phyloP scores from a whole-genome alignment of 2,797 vertebrate genomes.

The Selene dorsalis region DNA sequence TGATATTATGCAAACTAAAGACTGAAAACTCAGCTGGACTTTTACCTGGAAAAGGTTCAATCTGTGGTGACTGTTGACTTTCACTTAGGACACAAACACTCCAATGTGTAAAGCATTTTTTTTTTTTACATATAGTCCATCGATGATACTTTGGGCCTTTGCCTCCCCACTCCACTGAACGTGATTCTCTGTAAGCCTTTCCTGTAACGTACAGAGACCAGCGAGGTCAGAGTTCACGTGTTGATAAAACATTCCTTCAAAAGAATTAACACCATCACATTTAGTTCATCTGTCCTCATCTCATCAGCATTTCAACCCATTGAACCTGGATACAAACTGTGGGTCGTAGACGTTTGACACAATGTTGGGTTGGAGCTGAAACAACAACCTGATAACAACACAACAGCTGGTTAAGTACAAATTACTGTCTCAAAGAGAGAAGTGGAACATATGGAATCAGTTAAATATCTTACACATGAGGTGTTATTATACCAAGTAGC shows the following conservation, averaged over 20 bases:
- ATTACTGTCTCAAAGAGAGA: too few relatives aligned
- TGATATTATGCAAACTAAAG: slow-evolving; percentile 83
- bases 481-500: neutral
- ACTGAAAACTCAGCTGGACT: slow-evolving; percentile 58
- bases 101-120: slow-evolving; percentile 70
- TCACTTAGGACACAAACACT: slow-evolving; percentile 52
- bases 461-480: neutral
- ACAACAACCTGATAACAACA: neutral
- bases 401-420: too few relatives aligned
- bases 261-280: neutral
- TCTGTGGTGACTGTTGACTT: slow-evolving; percentile 69
- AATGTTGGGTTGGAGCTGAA: neutral
- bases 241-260: slow-evolving; percentile 34
- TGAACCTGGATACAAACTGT: neutral
- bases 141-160: slow-evolving; percentile 45
- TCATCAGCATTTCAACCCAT: neutral
- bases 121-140: slow-evolving; percentile 61
- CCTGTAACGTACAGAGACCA: slow-evolving; percentile 46
- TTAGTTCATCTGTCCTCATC: neutral
- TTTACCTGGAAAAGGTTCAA: slow-evolving; percentile 52
- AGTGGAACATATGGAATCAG: neutral
- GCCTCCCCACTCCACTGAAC: slow-evolving; percentile 51
- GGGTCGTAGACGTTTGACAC: neutral
- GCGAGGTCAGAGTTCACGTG: slow-evolving; percentile 19
- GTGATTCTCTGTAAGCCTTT: slow-evolving; percentile 59